A percentile compares a stretch with the other conserved stretches of the same genome.
phyloP scores from a whole-genome alignment of 2,113 vertebrate species.

The Lepus timidus region DNA sequence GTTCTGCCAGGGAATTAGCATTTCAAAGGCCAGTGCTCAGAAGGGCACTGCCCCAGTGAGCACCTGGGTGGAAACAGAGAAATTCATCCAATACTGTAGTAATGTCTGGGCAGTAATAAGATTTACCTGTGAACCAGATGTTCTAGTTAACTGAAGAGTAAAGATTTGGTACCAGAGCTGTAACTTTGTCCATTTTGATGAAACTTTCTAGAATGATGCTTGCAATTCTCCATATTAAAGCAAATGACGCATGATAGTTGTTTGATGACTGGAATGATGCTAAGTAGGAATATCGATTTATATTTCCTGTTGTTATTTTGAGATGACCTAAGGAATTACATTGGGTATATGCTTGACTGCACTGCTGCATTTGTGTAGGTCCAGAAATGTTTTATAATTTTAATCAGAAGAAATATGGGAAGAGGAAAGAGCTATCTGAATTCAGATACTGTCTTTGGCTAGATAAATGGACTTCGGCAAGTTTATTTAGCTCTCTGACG shows the following conservation, averaged over 20 bases:
- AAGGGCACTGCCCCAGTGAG: slow-evolving; percentile 3
- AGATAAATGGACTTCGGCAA: background rate
- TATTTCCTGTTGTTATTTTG: background rate
- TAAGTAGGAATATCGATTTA: background rate
- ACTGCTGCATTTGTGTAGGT: background rate
- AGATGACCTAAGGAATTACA: background rate
- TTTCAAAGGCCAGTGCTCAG: slow-evolving; percentile 64
- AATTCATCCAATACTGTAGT: background rate
- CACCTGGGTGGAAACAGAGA: slow-evolving; percentile 5
- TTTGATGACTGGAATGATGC: background rate
- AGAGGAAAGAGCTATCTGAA: background rate
- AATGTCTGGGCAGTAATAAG: background rate
- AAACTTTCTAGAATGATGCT: background rate
- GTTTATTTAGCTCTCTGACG: background rate
- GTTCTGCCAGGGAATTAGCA: slow-evolving; percentile 56
- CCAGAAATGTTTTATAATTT: background rate
- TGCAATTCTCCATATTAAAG: background rate
- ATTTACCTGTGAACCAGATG: slow-evolving; percentile 32
- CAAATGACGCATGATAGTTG: background rate
- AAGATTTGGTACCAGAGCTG: background rate
- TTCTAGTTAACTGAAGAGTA: background rate
- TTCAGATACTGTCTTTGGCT: slow-evolving; percentile 12
- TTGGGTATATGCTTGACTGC: background rate
- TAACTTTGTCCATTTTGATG: background rate
- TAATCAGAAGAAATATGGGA: background rate